Conservation (phyloP, 2,113 vertebrate genomes). For the Brienomyrus longianalis region DNA sequence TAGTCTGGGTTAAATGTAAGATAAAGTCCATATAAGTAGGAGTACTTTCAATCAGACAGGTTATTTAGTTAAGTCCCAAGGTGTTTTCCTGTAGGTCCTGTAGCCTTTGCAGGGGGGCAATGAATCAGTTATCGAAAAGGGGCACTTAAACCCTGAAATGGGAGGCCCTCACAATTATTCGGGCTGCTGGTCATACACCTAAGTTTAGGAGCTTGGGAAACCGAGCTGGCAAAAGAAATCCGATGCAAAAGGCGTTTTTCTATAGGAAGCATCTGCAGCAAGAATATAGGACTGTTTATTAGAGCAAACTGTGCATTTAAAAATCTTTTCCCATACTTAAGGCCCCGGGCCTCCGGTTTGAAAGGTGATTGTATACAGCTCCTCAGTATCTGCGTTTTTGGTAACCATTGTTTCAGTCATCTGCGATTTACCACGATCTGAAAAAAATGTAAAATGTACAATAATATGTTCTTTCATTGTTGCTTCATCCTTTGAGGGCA, state of each 20-base stretch:
- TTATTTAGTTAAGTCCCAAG: not conserved
- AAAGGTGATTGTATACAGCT: not conserved
- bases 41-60: not conserved
- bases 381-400: not conserved
- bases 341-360: not conserved
- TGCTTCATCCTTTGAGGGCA: not conserved
- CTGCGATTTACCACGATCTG: not conserved
- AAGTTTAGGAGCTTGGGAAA: not conserved
- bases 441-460: not conserved
- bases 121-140: not conserved
- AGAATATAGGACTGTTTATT: not conserved
- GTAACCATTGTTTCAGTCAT: not conserved
- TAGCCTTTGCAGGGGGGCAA: not conserved
- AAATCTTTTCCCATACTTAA: not conserved
- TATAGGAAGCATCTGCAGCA: not conserved
- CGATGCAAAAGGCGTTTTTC: not conserved
- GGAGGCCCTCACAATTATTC: not conserved
- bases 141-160: not conserved
- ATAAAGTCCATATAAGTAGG: not conserved
- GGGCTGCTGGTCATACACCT: not conserved
- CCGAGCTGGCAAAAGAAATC: not conserved
- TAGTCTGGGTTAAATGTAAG: not conserved
- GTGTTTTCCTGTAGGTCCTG: not conserved
- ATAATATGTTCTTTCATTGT: not conserved
- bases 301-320: not conserved